Evolutionary conservation across 1,140 invertebrate genomes (phyloP), one percentile per base, ranked within the genome.

Genomic region (Campoletis sonorensis): DNA sequence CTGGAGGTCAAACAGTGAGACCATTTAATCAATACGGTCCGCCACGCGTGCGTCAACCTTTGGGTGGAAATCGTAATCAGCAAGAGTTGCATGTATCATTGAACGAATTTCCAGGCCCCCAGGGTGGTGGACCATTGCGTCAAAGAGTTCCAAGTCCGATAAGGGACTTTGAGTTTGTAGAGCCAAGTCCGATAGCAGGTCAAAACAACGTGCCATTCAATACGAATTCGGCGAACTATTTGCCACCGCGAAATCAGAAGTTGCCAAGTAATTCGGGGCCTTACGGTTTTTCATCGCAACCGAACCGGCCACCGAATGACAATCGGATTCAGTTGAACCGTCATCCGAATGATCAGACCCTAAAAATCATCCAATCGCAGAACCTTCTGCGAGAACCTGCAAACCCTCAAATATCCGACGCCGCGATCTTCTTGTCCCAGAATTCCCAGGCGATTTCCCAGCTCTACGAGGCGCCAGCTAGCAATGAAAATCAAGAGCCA

Each of bases 211-310:
- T 87, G 81, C 90, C 91, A 0, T 92, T 92, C 37, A 87, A 87
- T 33, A 82, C 81, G 5, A 84, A 91, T 64, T 87, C 86, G 5
- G 89, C 91, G 0, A 87, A 90, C 58, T 92, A 92, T 79, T 82
- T 92, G n/a, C 91, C 91, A 21, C 91, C 91, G 0, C 86, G 85
- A 37, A 92, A 92, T 81, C 91, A 92, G 33, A 87, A 88, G 33
- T 79, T 91, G 5, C 91, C 91, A 0, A 23, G 21, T 0, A 84
- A 86, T 54, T 23, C 84, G 8, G 5, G 82, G 0, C 27, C 84
- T 2, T 40, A 83, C 11, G 61, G 54, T 8, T 92, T 92, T 27
- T n/a, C 40, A 13, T 54, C n/a, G 16, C 51, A 54, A 18, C 79
- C 18, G 10, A 33, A 72, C 71, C 73, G 76, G 79, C 71, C 45